Percentiles rank a stretch among this genome's conserved stretches.
Evolutionary conservation across 2,113 vertebrate genomes (phyloP).

Genomic region (Pleuronectes platessa): DNA sequence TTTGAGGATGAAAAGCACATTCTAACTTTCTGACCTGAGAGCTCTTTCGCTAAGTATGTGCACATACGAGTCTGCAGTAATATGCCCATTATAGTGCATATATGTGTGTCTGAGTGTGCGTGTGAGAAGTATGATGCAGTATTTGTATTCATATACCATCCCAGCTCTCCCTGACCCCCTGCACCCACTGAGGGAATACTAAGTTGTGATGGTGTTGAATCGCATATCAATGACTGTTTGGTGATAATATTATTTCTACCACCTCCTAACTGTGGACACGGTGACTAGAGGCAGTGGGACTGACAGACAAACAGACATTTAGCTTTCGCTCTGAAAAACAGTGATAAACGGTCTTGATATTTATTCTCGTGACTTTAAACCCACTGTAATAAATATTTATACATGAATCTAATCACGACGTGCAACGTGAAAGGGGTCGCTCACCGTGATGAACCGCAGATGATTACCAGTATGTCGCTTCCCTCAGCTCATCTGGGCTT

Average conservation of each 20-base stretch:
- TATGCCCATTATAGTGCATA: constrained; percentile 29
- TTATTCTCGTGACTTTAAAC: constrained; percentile 11
- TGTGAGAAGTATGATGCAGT: constrained; percentile 20
- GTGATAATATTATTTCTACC: constrained; percentile 36
- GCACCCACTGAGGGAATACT: constrained; percentile 54
- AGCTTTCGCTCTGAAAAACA: background rate
- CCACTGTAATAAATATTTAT: background rate
- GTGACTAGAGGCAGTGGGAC: constrained; percentile 15
- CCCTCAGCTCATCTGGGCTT: background rate
- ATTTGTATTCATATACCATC: constrained; percentile 67
- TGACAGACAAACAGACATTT: constrained; percentile 12
- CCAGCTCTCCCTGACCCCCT: constrained; percentile 55
- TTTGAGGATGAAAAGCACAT: constrained; percentile 56
- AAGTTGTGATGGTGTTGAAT: constrained; percentile 57
- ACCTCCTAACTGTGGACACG: background rate
- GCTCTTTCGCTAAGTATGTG: constrained; percentile 16
- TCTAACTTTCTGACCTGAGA: constrained; percentile 52
- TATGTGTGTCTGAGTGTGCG: constrained; percentile 12
- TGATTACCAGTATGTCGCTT: background rate
- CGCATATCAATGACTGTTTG: constrained; percentile 65
- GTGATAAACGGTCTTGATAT: background rate
- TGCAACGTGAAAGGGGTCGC: background rate
- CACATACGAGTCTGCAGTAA: constrained; percentile 33
- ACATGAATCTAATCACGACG: background rate
- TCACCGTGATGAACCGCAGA: background rate